Evolutionary conservation across 2,888 invertebrate genomes (phyloP), one percentile per base, ranked within the genome.

Genomic region (Pandemis corylana): DNA sequence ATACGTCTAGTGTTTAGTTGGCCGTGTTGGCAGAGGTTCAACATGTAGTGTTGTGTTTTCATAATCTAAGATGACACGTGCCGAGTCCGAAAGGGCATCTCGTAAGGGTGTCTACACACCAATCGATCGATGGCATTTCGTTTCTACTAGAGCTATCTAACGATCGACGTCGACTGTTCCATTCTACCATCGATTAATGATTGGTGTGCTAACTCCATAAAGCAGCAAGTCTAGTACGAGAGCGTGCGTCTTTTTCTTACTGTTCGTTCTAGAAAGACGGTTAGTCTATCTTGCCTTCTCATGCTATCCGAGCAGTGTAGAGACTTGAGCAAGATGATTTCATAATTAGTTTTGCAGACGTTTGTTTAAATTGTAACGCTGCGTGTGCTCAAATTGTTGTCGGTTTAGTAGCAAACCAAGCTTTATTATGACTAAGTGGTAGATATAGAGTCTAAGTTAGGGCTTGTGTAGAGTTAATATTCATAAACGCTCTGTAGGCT

Each of bases 11-110:
- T 64, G 56, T 44, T 28, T 51, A 36, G 49, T 51, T 63, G 63
- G 41, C 42, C 51, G 56, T 61, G 61, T 74, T 66, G 65, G 65
- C 69, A 53, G 44, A 28, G 49, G 61, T 28, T 49, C 61, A 69
- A 69, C 61, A 41, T n/a, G 46, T 53, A 44, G 49, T 74, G 61
- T 66, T 70, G 74, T 70, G 74, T 70, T 74, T 65, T 69, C 69
- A 12, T 70, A 70, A 74, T 61, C 65, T 65, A 65, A 42, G 68
- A 68, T 44, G 56, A 67, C 66, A 61, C 66, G 62, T 62, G 1
- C 42, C 67, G 42, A 61, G 56, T 61, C 41, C 49, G 46, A 69
- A 59, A 20, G 59, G 28, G 20, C 59, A 68, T 28, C 56, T 20
- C 12, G n/a, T 28, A 49, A 65, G 67, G 42, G 20, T 20, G 20